A percentile compares a stretch with the other conserved stretches of the same genome.
These are phyloP conservation scores for Dimorphilus gyrociliatus DNA, from an alignment of 2,888 invertebrate species.

Conservation along the genomic window DNA sequence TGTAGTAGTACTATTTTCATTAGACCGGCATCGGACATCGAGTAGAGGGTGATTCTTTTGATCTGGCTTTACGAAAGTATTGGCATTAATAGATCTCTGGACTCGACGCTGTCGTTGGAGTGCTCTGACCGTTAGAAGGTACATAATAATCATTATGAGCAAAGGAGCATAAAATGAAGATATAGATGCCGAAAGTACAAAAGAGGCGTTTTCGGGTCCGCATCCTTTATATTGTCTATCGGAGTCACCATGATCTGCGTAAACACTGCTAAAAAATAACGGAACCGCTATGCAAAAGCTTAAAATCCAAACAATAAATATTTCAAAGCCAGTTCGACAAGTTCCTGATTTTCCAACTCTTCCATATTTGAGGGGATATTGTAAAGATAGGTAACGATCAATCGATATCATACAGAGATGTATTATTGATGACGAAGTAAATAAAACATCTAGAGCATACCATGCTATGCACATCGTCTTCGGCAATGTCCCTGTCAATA, in stretches of 20 bases:
- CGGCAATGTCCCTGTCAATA: too few species aligned
- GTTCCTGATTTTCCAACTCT: slow-evolving; percentile 12
- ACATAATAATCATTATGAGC: slow-evolving; percentile 17
- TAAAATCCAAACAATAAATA: slow-evolving; percentile 15
- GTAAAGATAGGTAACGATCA: slow-evolving; percentile 16
- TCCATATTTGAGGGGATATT: slow-evolving; percentile 13
- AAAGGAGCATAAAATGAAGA: slow-evolving; percentile 16
- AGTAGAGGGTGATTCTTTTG: too few species aligned
- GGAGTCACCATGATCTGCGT: too few species aligned
- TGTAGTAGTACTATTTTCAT: too few species aligned
- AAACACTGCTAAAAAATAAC: slow-evolving; percentile 8
- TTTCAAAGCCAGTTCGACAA: slow-evolving; percentile 12
- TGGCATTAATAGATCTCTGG: slow-evolving; percentile 1
- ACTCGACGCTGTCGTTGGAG: too few species aligned
- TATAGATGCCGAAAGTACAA: slow-evolving; percentile 15
- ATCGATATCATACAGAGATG: slow-evolving; percentile 17
- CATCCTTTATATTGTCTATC: slow-evolving; percentile 17
- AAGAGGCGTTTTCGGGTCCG: slow-evolving; percentile 16
- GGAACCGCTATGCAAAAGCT: slow-evolving; percentile 16
- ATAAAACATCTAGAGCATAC: slow-evolving; percentile 18
- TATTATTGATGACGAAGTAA: slow-evolving; percentile 17
- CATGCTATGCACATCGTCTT: slow-evolving; percentile 14
- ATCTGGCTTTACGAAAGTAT: not conserved
- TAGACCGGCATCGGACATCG: too few species aligned
- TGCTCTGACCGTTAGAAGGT: slow-evolving; percentile 14